A percentile compares a stretch with the other conserved stretches of the same genome.
Conservation (phyloP, 2,888 invertebrate genomes). For the Xanthia togata region DNA sequence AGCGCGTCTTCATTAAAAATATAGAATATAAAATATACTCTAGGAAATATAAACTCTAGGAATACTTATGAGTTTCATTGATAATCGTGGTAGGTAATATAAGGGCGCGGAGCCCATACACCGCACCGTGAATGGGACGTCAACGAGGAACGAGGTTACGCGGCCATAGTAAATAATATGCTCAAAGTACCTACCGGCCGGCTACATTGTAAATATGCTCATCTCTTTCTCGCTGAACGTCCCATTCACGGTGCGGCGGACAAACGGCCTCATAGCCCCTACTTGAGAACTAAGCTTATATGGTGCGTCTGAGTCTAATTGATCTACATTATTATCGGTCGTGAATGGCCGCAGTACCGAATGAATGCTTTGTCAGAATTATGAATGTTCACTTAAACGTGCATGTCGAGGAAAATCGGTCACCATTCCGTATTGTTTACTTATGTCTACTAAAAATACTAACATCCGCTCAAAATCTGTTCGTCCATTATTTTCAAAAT, state of each 20-base stretch:
- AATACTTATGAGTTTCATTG: background rate
- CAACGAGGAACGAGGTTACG: too few relatives aligned
- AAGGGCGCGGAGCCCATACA: too few relatives aligned
- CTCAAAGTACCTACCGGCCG: too few relatives aligned
- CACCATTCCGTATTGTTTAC: conserved; percentile 59
- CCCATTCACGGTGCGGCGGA: too few relatives aligned
- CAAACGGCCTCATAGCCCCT: background rate
- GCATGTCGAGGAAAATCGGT: conserved; percentile 52
- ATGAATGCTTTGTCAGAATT: conserved; percentile 49
- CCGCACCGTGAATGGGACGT: too few relatives aligned
- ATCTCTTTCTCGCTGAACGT: too few relatives aligned
- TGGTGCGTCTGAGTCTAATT: background rate
- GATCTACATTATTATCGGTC: conserved; percentile 48
- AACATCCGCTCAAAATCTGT: conserved; percentile 48
- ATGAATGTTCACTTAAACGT: conserved; percentile 54
- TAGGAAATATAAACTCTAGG: background rate
- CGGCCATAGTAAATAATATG: too few relatives aligned
- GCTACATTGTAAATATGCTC: too few relatives aligned
- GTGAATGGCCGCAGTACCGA: conserved; percentile 43
- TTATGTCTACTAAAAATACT: conserved; percentile 47
- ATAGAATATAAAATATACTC: too few relatives aligned
- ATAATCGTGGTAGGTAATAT: too few relatives aligned
- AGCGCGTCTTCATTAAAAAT: background rate
- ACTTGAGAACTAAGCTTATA: conserved; percentile 2
- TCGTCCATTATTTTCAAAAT: conserved; percentile 57